Conservation (phyloP, 2,888 invertebrate genomes). For the Drosophila mercatorum region DNA sequence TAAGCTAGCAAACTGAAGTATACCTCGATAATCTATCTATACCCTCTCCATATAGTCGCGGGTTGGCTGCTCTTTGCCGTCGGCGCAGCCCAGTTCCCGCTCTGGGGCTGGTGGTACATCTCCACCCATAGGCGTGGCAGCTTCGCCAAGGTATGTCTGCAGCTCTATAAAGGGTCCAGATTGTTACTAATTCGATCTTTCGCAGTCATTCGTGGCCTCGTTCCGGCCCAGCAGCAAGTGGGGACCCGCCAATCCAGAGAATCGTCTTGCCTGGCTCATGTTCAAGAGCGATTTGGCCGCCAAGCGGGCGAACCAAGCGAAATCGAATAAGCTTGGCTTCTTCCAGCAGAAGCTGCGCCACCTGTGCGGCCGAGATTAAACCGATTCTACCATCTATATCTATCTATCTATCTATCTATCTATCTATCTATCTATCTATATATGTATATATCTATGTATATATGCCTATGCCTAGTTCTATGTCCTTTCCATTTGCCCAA, state of each 20-base stretch:
- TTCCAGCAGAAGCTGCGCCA: constrained; percentile 79
- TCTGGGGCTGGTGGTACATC: constrained; percentile 84
- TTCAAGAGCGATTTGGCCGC: constrained; percentile 86
- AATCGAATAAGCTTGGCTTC: constrained; percentile 68
- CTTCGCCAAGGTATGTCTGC: constrained; percentile 52
- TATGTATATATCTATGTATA: constrained; percentile 3
- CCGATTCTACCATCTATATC: constrained; percentile 8
- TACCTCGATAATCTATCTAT: neutral
- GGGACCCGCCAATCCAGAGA: constrained; percentile 87
- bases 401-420: constrained; percentile 1
- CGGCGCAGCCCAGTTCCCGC: constrained; percentile 85
- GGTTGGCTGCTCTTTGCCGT: constrained; percentile 86
- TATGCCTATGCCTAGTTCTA: constrained; percentile 22
- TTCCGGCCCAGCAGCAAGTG: constrained; percentile 84
- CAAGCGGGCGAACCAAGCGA: constrained; percentile 75
- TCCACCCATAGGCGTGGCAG: constrained; percentile 54
- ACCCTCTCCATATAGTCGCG: constrained; percentile 82
- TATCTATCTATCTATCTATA: neutral
- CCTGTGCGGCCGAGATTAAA: constrained; percentile 64
- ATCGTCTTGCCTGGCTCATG: constrained; percentile 87
- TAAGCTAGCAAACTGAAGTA: constrained; percentile 69
- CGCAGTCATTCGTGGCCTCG: constrained; percentile 85
- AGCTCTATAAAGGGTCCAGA: no score
- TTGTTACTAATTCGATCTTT: neutral
- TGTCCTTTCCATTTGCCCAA: neutral